These are phyloP conservation scores for Eulithis prunata DNA, from an alignment of 2,888 invertebrate species.

Conservation along the genomic window DNA sequence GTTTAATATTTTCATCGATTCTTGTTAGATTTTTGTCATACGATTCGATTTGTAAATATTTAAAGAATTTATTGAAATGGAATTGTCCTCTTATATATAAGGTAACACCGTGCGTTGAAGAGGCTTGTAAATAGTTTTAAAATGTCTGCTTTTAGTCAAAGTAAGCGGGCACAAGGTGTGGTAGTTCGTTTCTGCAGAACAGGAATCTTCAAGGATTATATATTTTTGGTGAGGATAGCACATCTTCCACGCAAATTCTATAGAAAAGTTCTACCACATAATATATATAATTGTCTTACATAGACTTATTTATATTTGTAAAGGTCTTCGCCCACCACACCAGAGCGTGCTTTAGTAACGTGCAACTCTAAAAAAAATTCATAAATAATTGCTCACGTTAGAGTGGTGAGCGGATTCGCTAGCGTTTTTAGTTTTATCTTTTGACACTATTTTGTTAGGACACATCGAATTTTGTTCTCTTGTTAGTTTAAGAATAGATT, in stretches of 20 bases:
- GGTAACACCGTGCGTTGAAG: conserved; percentile 56
- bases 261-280: conserved; percentile 5
- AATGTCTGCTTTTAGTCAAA: conserved; percentile 55
- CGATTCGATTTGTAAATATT: conserved; percentile 70
- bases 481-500: conserved; percentile 39
- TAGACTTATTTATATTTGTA: conserved; percentile 9
- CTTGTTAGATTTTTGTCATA: conserved; percentile 48
- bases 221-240: not conserved
- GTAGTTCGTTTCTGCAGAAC: conserved; percentile 2
- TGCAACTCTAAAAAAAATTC: not conserved
- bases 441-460: conserved; percentile 48
- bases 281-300: conserved; percentile 6
- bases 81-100: conserved; percentile 72
- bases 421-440: conserved; percentile 34
- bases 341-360: not conserved
- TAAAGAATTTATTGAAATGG: conserved; percentile 65
- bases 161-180: conserved; percentile 12
- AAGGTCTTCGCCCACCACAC: conserved; percentile 8
- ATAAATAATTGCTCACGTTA: not conserved
- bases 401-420: not conserved
- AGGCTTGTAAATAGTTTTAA: conserved; percentile 76
- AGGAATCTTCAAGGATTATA: not conserved
- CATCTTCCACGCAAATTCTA: not conserved
- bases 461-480: conserved; percentile 58
- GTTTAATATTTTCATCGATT: conserved; percentile 14